Evolutionary conservation across 92 coral and sea anemone species (phyloP), one percentile per base, ranked within the genome.

Genomic region (Epizoanthus stellaris): DNA sequence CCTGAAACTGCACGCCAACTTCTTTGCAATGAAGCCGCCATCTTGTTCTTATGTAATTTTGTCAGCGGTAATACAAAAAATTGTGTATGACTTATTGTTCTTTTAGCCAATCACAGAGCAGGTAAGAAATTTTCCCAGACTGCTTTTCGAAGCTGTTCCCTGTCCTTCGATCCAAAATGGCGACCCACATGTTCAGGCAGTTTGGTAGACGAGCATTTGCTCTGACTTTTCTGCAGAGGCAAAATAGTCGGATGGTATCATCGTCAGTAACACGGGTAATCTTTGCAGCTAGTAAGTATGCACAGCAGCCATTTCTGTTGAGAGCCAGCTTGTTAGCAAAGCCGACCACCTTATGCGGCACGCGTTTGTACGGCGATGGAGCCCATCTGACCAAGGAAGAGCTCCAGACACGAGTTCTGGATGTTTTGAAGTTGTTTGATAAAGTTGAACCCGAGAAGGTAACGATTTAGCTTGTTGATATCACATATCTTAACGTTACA

Each of bases 401-500:
- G 59, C 91, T 97, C 23, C 97, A 94, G 82, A 89, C 90, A 40
- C 98, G 95, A 79, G 95, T 91, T 61, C 88, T 97, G 77, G 92
- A 94, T 81, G 99, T 97, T 30, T 90, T 97, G 65, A 97, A 95
- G 85, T 95, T 93, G 57, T 97, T 97, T 84, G 99, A 97, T 80
- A 97, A 97, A 91, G 98, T 97, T 47, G 89, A 97, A 54, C 92
- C 99, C 61, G 98, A 94, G 53, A 80, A 89, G 98, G 99, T 93
- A 67, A 49, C 56, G 56, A 6, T 1, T 49, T 49, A 49, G 6
- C 11, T 49, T 49, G 56, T 1, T 49, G 13, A 49, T 49, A 6
- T 49, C 11, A 49, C 56, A 49, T 49, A 0, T 11, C 56, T 49
- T 49, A 49, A 0, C 56, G 6, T 49, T 49, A 49, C 56, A 49